These are phyloP conservation scores for Diplosoma virens DNA, from an alignment of 23 tunicate genomes.

Conservation along the genomic window DNA sequence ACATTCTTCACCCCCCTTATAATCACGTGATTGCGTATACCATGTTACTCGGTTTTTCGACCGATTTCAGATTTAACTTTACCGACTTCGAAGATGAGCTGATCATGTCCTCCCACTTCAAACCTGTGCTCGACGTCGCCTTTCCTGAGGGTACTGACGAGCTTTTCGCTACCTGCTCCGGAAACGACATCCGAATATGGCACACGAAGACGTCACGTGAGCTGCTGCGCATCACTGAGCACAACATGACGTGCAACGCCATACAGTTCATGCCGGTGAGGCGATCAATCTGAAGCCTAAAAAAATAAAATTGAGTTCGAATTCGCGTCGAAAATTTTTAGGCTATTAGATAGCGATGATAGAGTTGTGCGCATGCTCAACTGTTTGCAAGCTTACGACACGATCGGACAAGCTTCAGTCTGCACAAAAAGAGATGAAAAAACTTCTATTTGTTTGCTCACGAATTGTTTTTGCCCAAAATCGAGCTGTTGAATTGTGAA, in stretches of 20 bases:
- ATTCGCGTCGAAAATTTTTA: no score
- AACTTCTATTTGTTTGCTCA: no score
- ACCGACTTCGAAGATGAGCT: constrained; percentile 63
- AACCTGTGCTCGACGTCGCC: constrained; percentile 82
- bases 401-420: no score
- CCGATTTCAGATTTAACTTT: constrained; percentile 80
- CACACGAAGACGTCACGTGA: constrained; percentile 75
- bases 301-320: background rate
- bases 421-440: no score
- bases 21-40: background rate
- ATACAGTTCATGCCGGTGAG: constrained; percentile 77
- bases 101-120: constrained; percentile 77
- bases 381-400: no score
- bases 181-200: constrained; percentile 88
- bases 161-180: constrained; percentile 86
- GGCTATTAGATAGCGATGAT: no score
- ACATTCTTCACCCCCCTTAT: no score
- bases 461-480: no score
- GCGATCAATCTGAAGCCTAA: background rate
- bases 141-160: constrained; percentile 66
- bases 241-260: constrained; percentile 89
- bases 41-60: background rate
- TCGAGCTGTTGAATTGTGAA: no score
- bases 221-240: constrained; percentile 79
- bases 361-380: no score